These are phyloP conservation scores for Henricia sp. DNA, from an alignment of 53 echinoderm and acorn worm species.

Conservation along the genomic window DNA sequence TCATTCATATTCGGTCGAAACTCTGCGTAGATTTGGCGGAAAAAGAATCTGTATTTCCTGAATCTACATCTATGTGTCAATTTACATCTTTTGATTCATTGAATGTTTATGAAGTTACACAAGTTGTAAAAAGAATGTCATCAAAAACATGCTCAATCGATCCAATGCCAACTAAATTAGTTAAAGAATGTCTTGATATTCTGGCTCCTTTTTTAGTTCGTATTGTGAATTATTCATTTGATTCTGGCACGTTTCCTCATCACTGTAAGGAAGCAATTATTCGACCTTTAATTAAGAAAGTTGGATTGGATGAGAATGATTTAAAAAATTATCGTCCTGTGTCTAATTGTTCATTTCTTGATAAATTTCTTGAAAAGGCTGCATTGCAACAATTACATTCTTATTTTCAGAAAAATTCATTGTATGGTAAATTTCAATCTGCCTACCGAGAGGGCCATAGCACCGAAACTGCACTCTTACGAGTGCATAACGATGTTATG, in stretches of 20 bases:
- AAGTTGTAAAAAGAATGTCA: no score
- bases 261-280: no score
- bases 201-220: neutral
- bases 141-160: neutral
- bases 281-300: no score
- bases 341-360: slow-evolving; percentile 1
- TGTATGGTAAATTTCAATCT: slow-evolving; percentile 38
- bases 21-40: neutral
- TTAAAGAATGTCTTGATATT: neutral
- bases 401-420: neutral
- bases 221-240: slow-evolving; percentile 14
- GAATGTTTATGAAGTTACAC: no score
- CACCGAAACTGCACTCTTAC: slow-evolving; percentile 20
- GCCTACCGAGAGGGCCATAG: slow-evolving; percentile 13
- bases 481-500: slow-evolving; percentile 18
- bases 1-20: neutral
- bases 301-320: neutral
- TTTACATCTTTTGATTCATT: no score
- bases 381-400: neutral
- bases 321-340: slow-evolving; percentile 14
- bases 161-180: neutral
- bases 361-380: slow-evolving; percentile 24
- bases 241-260: no score
- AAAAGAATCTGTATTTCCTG: neutral
- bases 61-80: neutral